phyloP scores from a whole-genome alignment of 2,888 invertebrate species.

The Achlya flavicornis region DNA sequence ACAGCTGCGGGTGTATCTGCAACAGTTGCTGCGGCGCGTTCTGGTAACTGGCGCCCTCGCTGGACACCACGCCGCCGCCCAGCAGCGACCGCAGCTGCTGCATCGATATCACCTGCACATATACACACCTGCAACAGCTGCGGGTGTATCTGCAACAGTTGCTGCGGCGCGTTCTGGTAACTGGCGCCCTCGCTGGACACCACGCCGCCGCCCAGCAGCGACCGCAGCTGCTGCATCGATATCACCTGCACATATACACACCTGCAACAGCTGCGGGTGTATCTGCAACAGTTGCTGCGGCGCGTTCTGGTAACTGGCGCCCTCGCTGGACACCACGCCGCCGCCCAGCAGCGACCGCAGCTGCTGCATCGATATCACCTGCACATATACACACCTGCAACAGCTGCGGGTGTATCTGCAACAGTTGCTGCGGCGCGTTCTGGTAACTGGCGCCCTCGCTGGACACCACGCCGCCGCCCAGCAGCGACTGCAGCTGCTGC shows the following conservation, averaged over 20 bases:
- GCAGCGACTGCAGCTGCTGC: slow-evolving; percentile 83
- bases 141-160: slow-evolving; percentile 43
- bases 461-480: slow-evolving; percentile 76
- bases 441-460: slow-evolving; percentile 79
- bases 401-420: slow-evolving; percentile 79
- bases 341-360: slow-evolving; percentile 82
- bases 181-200: too few relatives aligned
- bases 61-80: too few relatives aligned
- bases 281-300: slow-evolving; percentile 66
- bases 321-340: slow-evolving; percentile 73
- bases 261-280: slow-evolving; percentile 77
- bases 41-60: too few relatives aligned
- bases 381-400: slow-evolving; percentile 62
- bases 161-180: too few relatives aligned
- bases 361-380: slow-evolving; percentile 84
- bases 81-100: too few relatives aligned
- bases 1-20: slow-evolving; percentile 78
- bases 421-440: slow-evolving; percentile 70
- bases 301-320: slow-evolving; percentile 75
- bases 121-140: slow-evolving; percentile 71
- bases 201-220: too few relatives aligned
- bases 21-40: too few relatives aligned
- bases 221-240: too few relatives aligned
- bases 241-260: slow-evolving; percentile 25
- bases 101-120: too few relatives aligned